These are phyloP conservation scores for Tamandua tetradactyla DNA, from an alignment of 2,797 vertebrate species.

Conservation along the genomic window DNA sequence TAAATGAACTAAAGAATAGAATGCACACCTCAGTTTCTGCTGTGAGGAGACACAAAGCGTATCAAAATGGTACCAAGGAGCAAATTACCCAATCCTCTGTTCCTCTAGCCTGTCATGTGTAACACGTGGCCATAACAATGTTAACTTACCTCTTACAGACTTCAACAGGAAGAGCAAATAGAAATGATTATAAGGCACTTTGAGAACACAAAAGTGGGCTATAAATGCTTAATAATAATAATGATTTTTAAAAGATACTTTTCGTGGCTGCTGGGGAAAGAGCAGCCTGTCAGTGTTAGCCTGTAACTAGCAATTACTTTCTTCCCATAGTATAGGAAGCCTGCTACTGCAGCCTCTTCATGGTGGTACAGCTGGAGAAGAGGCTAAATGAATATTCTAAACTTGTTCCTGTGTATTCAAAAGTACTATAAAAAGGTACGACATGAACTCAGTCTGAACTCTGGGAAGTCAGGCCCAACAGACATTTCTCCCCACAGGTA, in stretches of 20 bases:
- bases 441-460: conserved; percentile 84
- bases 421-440: conserved; percentile 84
- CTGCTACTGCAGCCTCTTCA: conserved; percentile 64
- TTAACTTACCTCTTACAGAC: conserved; percentile 29
- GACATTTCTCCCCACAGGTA: conserved; percentile 70
- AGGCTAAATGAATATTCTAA: conserved; percentile 81
- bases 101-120: not conserved
- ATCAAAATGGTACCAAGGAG: conserved; percentile 1
- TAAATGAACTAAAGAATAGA: not conserved
- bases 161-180: conserved; percentile 50
- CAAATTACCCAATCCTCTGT: not conserved
- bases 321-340: conserved; percentile 43
- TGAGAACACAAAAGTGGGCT: conserved; percentile 63
- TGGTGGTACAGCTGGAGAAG: conserved; percentile 76
- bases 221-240: conserved; percentile 70
- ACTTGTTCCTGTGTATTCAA: conserved; percentile 73
- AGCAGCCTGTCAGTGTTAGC: conserved; percentile 73
- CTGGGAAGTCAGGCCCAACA: conserved; percentile 75
- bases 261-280: conserved; percentile 77
- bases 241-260: conserved; percentile 71
- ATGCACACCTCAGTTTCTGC: not conserved
- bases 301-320: conserved; percentile 72
- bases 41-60: not conserved
- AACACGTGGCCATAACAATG: conserved; percentile 23
- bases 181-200: conserved; percentile 65